A percentile compares a stretch with the other conserved stretches of the same genome.
Conservation (phyloP, 2,797 vertebrate genomes). For the Hippoglossus hippoglossus region DNA sequence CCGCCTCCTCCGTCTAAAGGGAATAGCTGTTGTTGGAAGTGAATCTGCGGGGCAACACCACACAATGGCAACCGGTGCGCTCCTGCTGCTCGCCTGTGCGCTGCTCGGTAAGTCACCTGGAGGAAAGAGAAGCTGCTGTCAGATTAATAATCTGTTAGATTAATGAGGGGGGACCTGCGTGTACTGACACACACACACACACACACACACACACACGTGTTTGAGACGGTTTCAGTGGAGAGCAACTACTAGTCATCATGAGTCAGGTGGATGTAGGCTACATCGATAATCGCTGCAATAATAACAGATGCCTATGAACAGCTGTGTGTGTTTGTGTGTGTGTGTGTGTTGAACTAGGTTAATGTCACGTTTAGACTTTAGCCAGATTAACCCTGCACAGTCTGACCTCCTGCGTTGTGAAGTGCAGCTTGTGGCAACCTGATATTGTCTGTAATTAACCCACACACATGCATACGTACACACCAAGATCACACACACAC, state of each 20-base stretch:
- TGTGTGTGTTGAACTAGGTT: slow-evolving; percentile 72
- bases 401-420: slow-evolving; percentile 43
- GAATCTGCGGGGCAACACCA: slow-evolving; percentile 55
- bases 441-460: slow-evolving; percentile 41
- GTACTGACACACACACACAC: not conserved
- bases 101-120: slow-evolving; percentile 81
- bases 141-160: not conserved
- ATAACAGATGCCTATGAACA: slow-evolving; percentile 67
- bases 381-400: slow-evolving; percentile 74
- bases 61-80: slow-evolving; percentile 83
- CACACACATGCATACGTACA: not conserved
- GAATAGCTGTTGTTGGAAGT: slow-evolving; percentile 57
- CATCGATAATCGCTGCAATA: slow-evolving; percentile 60
- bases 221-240: slow-evolving; percentile 38
- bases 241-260: slow-evolving; percentile 41
- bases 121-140: slow-evolving; percentile 7
- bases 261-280: slow-evolving; percentile 63
- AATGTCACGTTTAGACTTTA: slow-evolving; percentile 77
- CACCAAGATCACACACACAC: slow-evolving; percentile 1
- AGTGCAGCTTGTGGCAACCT: slow-evolving; percentile 29
- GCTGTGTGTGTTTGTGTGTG: slow-evolving; percentile 28
- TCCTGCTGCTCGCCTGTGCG: slow-evolving; percentile 69
- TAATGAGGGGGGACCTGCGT: not conserved
- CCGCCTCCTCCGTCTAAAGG: slow-evolving; percentile 35
- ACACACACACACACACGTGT: slow-evolving; percentile 51